phyloP scores from a whole-genome alignment of 2,888 invertebrate species.

The Lutraria lutraria region DNA sequence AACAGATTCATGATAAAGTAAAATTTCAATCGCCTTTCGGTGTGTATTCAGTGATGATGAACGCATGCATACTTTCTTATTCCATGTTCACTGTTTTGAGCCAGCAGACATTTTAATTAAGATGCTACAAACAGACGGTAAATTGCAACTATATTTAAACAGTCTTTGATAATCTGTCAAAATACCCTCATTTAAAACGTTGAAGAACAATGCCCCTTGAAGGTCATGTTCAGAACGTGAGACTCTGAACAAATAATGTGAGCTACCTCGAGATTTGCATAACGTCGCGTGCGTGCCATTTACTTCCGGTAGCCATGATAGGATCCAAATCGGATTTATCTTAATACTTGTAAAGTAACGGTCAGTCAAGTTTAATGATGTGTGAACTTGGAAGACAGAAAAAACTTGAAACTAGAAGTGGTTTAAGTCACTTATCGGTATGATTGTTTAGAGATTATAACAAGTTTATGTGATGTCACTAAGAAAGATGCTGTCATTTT shows the following conservation, averaged over 20 bases:
- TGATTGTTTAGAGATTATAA: not conserved
- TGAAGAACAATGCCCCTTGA: constrained; percentile 52
- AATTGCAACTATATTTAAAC: constrained; percentile 35
- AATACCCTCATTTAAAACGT: constrained; percentile 43
- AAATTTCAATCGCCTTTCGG: too few relatives aligned
- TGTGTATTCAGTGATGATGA: too few relatives aligned
- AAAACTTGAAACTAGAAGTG: constrained; percentile 13
- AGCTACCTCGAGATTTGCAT: constrained; percentile 67
- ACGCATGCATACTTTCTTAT: too few relatives aligned
- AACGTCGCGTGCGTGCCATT: constrained; percentile 71
- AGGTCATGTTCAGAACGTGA: constrained; percentile 56
- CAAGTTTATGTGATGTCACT: constrained; percentile 32
- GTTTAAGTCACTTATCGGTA: not conserved
- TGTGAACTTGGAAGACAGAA: constrained; percentile 49
- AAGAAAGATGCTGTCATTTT: constrained; percentile 8
- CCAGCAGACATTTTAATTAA: constrained; percentile 15
- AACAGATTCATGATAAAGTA: too few relatives aligned
- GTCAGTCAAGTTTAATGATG: constrained; percentile 55
- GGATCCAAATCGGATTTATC: constrained; percentile 61
- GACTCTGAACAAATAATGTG: constrained; percentile 67
- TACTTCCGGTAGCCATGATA: constrained; percentile 66
- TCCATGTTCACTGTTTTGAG: not conserved
- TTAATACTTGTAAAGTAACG: constrained; percentile 61
- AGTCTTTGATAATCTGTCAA: constrained; percentile 35
- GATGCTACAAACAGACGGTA: not conserved